phyloP scores from a whole-genome alignment of 2,113 vertebrate species.

The Tautogolabrus adspersus region DNA sequence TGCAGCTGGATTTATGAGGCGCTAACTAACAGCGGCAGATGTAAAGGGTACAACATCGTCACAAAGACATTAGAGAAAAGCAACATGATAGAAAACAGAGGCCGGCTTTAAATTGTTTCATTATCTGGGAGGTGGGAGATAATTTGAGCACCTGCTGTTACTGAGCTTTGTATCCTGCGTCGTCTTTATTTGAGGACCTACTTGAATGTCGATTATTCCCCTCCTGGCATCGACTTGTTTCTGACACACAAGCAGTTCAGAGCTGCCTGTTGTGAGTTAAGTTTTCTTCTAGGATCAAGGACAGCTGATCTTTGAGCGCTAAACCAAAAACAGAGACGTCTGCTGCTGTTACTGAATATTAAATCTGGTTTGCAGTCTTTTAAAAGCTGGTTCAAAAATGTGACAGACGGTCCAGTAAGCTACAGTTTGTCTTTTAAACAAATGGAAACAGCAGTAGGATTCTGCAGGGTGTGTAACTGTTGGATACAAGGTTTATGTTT shows the following conservation, averaged over 20 bases:
- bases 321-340: neutral
- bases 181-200: slow-evolving; percentile 1
- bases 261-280: neutral
- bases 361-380: too few species aligned
- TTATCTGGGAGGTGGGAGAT: slow-evolving; percentile 3
- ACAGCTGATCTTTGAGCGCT: neutral
- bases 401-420: neutral
- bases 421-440: too few species aligned
- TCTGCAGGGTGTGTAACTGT: too few species aligned
- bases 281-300: neutral
- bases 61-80: neutral
- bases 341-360: neutral
- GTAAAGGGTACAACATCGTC: neutral
- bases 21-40: neutral
- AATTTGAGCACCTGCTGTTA: slow-evolving; percentile 36
- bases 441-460: too few species aligned
- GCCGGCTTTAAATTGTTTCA: slow-evolving; percentile 7
- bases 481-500: too few species aligned
- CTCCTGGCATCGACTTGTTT: neutral
- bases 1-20: neutral
- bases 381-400: neutral
- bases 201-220: slow-evolving; percentile 12
- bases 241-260: neutral
- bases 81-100: neutral
- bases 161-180: neutral